These are phyloP conservation scores for Nannoperca australis DNA, from an alignment of 2,797 vertebrate species.

Conservation along the genomic window DNA sequence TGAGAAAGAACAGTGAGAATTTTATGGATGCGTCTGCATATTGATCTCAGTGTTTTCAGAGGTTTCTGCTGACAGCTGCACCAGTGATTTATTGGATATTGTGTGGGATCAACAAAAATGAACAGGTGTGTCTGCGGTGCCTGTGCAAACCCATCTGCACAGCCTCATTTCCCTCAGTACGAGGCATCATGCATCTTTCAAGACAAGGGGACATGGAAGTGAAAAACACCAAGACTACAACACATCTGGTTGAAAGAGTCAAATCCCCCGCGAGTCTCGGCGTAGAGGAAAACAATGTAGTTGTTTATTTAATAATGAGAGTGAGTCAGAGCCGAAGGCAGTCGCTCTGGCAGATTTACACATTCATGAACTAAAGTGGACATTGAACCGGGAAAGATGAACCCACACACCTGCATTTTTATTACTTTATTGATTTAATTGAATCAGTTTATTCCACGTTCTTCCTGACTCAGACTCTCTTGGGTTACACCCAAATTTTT, in stretches of 20 bases:
- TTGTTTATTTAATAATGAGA: constrained; percentile 24
- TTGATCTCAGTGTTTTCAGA: constrained; percentile 62
- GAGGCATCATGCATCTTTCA: constrained; percentile 57
- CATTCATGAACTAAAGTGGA: constrained; percentile 26
- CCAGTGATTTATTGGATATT: constrained; percentile 70
- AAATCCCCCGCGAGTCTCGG: neutral
- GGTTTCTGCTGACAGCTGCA: constrained; percentile 63
- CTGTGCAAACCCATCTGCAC: constrained; percentile 33
- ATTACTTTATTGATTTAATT: constrained; percentile 6
- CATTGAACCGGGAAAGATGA: constrained; percentile 1
- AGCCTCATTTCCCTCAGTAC: constrained; percentile 58
- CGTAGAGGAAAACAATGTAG: neutral
- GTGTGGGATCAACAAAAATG: constrained; percentile 49
- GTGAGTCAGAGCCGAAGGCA: constrained; percentile 5
- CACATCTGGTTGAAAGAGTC: neutral
- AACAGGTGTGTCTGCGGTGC: constrained; percentile 38
- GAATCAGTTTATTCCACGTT: constrained; percentile 22
- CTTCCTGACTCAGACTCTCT: constrained; percentile 7
- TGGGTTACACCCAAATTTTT: neutral
- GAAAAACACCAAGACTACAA: constrained; percentile 19
- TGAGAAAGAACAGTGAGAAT: constrained; percentile 30
- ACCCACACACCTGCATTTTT: neutral
- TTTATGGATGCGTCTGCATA: constrained; percentile 53
- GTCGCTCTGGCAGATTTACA: constrained; percentile 22
- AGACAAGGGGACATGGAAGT: constrained; percentile 39